Percentiles rank a stretch among this genome's conserved stretches.
Evolutionary conservation across 2,888 invertebrate genomes (phyloP).

Genomic region (Eristalis tenax): DNA sequence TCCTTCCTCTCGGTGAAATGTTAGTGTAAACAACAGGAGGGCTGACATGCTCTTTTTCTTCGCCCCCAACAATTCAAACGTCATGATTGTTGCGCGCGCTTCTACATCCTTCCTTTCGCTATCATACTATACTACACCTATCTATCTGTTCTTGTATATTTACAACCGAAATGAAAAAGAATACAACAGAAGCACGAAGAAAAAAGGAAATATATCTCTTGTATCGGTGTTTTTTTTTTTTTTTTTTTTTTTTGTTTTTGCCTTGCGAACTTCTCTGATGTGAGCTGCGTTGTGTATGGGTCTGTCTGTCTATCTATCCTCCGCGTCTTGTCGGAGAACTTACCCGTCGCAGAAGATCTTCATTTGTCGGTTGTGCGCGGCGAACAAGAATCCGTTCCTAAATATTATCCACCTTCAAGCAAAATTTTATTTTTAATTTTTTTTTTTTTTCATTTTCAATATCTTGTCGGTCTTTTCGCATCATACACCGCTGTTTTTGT

Average conservation of each 20-base stretch:
- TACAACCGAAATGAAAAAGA: conserved; percentile 5
- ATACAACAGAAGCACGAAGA: conserved; percentile 6
- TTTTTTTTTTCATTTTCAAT: conserved; percentile 15
- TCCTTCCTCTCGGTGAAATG: conserved; percentile 22
- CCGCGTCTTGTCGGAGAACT: conserved; percentile 63
- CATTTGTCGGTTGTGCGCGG: conserved; percentile 80
- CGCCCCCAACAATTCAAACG: conserved; percentile 39
- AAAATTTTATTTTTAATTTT: conserved; percentile 22
- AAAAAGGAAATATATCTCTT: conserved; percentile 36
- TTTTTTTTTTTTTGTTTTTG: conserved; percentile 40
- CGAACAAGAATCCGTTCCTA: conserved; percentile 72
- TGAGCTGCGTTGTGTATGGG: conserved; percentile 60
- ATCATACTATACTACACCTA: conserved; percentile 41
- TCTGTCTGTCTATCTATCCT: conserved; percentile 69
- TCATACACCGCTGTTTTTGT: background rate
- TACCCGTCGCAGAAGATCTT: conserved; percentile 77
- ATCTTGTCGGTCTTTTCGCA: conserved; percentile 14
- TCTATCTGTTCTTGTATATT: conserved; percentile 51
- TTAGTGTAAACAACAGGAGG: conserved; percentile 54
- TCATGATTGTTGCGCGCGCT: conserved; percentile 49
- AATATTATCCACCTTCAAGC: conserved; percentile 56
- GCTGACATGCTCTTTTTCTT: background rate
- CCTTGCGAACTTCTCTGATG: conserved; percentile 67
- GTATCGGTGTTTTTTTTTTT: conserved; percentile 25
- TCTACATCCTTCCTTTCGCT: conserved; percentile 44